Evolutionary conservation across 2,888 invertebrate genomes (phyloP).

Genomic region (Gerris lacustris): DNA sequence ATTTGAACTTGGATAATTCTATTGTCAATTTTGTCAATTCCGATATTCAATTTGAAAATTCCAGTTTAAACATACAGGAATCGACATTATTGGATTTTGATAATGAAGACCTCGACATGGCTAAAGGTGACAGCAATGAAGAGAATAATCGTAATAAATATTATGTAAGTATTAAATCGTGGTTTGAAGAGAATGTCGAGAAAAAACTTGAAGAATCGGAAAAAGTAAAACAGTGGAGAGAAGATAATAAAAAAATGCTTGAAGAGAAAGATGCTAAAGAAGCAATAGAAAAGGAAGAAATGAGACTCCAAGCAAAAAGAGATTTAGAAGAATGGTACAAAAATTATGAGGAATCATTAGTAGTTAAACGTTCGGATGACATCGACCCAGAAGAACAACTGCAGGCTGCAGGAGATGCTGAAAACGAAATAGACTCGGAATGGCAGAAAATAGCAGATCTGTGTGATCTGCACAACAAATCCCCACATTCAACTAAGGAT

Average conservation of each 20-base stretch:
- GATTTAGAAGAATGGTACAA: not conserved
- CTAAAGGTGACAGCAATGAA: not conserved
- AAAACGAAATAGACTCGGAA: too few relatives aligned
- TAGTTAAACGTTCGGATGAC: not conserved
- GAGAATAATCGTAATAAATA: not conserved
- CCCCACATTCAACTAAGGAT: too few relatives aligned
- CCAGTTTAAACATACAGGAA: not conserved
- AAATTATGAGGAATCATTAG: not conserved
- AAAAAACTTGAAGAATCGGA: not conserved
- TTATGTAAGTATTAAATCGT: not conserved
- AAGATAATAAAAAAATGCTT: not conserved
- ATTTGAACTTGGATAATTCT: not conserved
- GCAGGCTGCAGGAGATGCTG: too few relatives aligned
- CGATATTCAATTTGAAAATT: constrained; percentile 3
- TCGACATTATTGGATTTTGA: too few relatives aligned
- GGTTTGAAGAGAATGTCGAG: not conserved
- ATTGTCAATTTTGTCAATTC: not conserved
- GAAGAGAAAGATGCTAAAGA: constrained; percentile 3
- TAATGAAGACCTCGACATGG: too few relatives aligned
- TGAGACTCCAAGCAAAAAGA: not conserved
- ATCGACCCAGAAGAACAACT: too few relatives aligned
- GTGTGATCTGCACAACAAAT: too few relatives aligned
- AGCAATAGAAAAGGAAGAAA: not conserved
- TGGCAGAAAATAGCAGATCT: too few relatives aligned
- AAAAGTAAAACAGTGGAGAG: not conserved